Base-by-base conservation (phyloP, 2,888 invertebrate genomes). In the Leucophora obtusa region DNA sequence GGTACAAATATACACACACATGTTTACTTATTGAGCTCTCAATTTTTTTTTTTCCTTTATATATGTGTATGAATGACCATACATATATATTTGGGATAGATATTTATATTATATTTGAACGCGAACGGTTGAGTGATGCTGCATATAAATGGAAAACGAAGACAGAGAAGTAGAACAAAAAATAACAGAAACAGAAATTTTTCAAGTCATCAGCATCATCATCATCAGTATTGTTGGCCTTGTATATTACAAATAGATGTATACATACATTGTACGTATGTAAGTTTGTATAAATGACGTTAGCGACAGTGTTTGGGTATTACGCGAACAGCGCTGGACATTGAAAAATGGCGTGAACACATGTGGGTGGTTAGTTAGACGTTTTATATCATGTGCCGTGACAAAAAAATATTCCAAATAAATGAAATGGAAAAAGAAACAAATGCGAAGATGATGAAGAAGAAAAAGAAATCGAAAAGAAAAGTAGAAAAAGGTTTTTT, bases 91-190 rank as follows among this genome's bases (percentile, higher is more conserved):
- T 85, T 85, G 83, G 84, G 85, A 66, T 59, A 74, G 59, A 87
- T 87, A 87, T 88, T 86, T 87, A 86, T 88, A 86, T 86, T 87
- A 85, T 86, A 84, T 86, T 86, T 85, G 84, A 84, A 86, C 84
- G 84, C 84, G 71, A 78, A 71, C 56, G 56, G 73, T 65, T 78
- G 73, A 76, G 63, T 28, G 79, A 77, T 82, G 79, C 75, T 65
- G 59, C 65, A 58, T 38, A 18, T 15, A 24, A 38, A 56, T 50
- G 18, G 5, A 71, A 50, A 59, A 60, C 33, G 21, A 33, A 47
- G 56, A 38, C 50, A 51, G n/a, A 17, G 47, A 47, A 56, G 58
- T 63, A 10, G 24, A 56, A 56, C 38, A 38, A 60, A 66, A 51
- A 38, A 58, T 8, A 24, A 63, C 17, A 72, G 47, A 72, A 62